Evolutionary conservation across 1,140 invertebrate genomes (phyloP).

Genomic region (Carposina sasakii): DNA sequence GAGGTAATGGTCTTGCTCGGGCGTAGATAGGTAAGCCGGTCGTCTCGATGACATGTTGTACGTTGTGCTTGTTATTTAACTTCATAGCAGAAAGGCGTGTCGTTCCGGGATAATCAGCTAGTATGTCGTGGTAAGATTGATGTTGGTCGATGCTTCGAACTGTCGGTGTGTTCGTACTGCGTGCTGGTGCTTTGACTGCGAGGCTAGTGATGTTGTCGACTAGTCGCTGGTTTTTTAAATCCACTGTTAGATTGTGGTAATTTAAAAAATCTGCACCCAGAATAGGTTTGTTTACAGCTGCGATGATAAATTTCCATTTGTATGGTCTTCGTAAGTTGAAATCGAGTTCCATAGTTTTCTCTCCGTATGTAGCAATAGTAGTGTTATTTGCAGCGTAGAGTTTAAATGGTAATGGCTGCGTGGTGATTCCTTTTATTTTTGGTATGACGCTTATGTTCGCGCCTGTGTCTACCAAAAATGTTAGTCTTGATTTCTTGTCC

Average conservation of each 20-base stretch:
- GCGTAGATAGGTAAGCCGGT: slow-evolving; percentile 38
- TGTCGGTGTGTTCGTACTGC: neutral
- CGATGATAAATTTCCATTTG: slow-evolving; percentile 25
- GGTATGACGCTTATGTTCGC: too few species aligned
- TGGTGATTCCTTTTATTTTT: too few species aligned
- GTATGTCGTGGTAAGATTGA: slow-evolving; percentile 12
- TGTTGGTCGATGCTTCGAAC: neutral
- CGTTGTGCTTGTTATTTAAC: neutral
- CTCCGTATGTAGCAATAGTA: neutral
- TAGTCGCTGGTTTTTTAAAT: slow-evolving; percentile 6
- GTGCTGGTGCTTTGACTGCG: neutral
- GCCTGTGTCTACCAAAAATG: neutral
- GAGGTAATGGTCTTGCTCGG: slow-evolving; percentile 33
- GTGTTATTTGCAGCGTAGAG: neutral
- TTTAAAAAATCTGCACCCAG: slow-evolving; percentile 31
- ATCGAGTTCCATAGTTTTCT: neutral
- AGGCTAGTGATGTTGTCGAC: slow-evolving; percentile 5
- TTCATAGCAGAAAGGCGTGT: slow-evolving; percentile 16
- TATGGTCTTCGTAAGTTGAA: slow-evolving; percentile 15
- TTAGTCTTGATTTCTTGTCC: neutral
- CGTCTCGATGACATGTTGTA: slow-evolving; percentile 22
- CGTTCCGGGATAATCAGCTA: slow-evolving; percentile 22
- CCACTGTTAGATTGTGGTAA: slow-evolving; percentile 12
- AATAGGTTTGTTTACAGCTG: slow-evolving; percentile 27
- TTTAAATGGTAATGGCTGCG: too few species aligned